Evolutionary conservation across 35 echinoderm and acorn worm species (phyloP), one percentile per base, ranked within the genome.

Genomic region (Stichopus chloronotus): DNA sequence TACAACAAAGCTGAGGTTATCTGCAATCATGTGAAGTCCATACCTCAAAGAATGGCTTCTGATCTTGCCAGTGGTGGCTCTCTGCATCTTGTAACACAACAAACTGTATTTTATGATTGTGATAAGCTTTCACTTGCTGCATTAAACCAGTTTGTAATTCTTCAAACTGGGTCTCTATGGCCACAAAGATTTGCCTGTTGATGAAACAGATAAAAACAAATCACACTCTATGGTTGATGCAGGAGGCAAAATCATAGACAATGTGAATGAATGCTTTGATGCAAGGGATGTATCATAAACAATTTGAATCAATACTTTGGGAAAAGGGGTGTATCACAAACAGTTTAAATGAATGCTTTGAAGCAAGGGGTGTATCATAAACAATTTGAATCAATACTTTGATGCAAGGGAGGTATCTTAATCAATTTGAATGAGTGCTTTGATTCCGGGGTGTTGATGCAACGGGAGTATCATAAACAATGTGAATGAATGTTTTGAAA

Each of bases 11-110:
- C 13, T 72, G 22, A 16, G 13, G 69, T 72, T 72, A 72, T 21
- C 22, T 16, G 13, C 22, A 72, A 16, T 72, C 13, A 72, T 72
- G 30, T 43, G 0, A 43, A 3, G 30, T 21, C n/a, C 88, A 72
- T 86, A 98, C 96, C 96, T 98, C 96, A 98, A 90, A 98, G 85
- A 98, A 98, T 56, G 96, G 20, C 79, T 94, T 92, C 78, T 94
- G 94, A 82, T 98, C 96, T 61, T 72, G 25, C 96, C 96, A 98
- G 93, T 98, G 65, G 52, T 98, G 92, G 58, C 96, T 98, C 86
- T 95, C 96, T 53, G 96, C 94, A 94, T 98, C 96, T 55, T 98
- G 96, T 74, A 98, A 25, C 16, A 98, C 92, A n/a, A 95, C 84
- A 8, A 94, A 90, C 53, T 87, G 88, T 9, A 98, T 92, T 43